Evolutionary conservation across 1,140 invertebrate species (phyloP).

Genomic region (Bombyx mandarina): DNA sequence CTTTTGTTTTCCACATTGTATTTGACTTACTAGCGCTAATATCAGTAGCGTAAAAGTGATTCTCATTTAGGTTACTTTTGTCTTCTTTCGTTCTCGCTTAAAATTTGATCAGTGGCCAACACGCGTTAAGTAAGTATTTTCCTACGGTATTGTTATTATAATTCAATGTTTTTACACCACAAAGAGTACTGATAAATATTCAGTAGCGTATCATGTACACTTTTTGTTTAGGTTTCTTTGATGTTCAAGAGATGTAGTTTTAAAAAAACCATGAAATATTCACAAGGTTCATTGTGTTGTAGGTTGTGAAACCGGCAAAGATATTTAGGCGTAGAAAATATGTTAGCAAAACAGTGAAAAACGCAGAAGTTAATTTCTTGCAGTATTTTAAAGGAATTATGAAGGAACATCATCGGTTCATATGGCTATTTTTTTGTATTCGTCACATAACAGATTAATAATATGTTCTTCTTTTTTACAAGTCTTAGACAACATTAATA

Average conservation of each 20-base stretch:
- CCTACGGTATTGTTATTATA: neutral
- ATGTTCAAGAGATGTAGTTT: slow-evolving; percentile 9
- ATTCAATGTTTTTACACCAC: too few relatives aligned
- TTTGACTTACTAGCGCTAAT: too few relatives aligned
- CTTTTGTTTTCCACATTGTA: too few relatives aligned
- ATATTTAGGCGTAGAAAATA: neutral
- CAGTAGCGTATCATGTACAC: slow-evolving; percentile 18
- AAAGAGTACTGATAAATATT: slow-evolving; percentile 36
- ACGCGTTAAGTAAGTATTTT: neutral
- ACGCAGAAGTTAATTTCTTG: too few relatives aligned
- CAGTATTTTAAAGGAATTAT: too few relatives aligned
- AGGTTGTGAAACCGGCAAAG: slow-evolving; percentile 31
- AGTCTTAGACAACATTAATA: too few relatives aligned
- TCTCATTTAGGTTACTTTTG: neutral
- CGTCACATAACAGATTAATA: too few relatives aligned
- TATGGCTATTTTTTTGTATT: too few relatives aligned
- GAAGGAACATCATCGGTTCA: too few relatives aligned
- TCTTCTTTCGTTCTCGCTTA: neutral
- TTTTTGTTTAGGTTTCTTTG: slow-evolving; percentile 29
- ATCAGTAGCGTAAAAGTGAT: neutral
- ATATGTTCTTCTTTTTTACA: too few relatives aligned
- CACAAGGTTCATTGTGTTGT: slow-evolving; percentile 38
- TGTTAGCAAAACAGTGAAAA: neutral
- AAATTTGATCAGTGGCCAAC: too few relatives aligned
- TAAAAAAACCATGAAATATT: slow-evolving; percentile 54